These are phyloP conservation scores for Engystomops pustulosus DNA, from an alignment of 2,113 vertebrate species.

Conservation along the genomic window DNA sequence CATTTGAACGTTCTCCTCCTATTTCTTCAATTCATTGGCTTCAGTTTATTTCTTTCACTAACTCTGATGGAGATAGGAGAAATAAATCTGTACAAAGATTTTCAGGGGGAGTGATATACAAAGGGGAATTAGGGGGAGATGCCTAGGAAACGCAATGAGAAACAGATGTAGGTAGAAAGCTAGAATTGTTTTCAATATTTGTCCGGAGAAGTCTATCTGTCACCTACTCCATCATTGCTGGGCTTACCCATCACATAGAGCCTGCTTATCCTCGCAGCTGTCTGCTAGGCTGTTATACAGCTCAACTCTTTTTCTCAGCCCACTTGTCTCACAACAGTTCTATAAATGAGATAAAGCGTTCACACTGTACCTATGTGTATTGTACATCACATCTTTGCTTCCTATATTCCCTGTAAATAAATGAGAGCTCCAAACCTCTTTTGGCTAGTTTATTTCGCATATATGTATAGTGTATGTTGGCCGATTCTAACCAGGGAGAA, in stretches of 20 bases:
- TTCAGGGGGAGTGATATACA: slow-evolving; percentile 58
- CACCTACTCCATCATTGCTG: slow-evolving; percentile 74
- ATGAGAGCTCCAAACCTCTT: neutral
- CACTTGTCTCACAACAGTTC: slow-evolving; percentile 36
- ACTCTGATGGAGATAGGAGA: slow-evolving; percentile 46
- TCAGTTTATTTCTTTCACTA: slow-evolving; percentile 28
- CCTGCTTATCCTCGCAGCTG: slow-evolving; percentile 63
- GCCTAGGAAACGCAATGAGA: slow-evolving; percentile 74
- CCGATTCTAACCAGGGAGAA: neutral
- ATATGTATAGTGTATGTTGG: too few species aligned
- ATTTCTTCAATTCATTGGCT: slow-evolving; percentile 29
- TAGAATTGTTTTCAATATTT: slow-evolving; percentile 75
- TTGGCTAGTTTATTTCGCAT: neutral
- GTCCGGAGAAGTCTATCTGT: slow-evolving; percentile 81
- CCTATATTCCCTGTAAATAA: neutral
- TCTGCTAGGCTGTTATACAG: slow-evolving; percentile 42
- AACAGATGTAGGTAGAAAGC: slow-evolving; percentile 79
- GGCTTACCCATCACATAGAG: slow-evolving; percentile 70
- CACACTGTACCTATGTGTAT: slow-evolving; percentile 13
- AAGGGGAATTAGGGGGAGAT: slow-evolving; percentile 61
- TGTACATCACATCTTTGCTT: neutral
- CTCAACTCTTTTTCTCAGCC: slow-evolving; percentile 28
- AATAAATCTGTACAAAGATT: slow-evolving; percentile 48
- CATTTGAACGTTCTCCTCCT: slow-evolving; percentile 22
- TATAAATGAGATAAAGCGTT: slow-evolving; percentile 18